Base-by-base conservation (phyloP, 2,113 vertebrate genomes). In the Pycnonotus jocosus region DNA sequence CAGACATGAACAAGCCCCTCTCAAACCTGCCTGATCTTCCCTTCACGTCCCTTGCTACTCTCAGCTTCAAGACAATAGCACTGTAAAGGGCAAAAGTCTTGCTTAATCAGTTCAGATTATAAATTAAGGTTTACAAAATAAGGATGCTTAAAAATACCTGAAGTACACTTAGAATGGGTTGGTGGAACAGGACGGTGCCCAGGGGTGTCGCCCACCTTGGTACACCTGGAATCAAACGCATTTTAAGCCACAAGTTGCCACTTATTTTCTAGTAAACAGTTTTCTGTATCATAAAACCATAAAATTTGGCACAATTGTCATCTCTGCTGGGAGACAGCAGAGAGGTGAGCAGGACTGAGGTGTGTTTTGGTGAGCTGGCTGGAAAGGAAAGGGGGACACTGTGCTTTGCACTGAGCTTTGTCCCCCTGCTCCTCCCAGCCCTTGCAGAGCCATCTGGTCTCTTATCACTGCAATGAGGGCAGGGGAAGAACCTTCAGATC, bases 101-200 rank as follows among this genome's bases (percentile, higher is more conserved):
- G 16, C 86, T 35, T 44, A 28, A 70, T 78, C 87, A 35, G 27
- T 86, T 93, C 88, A 44, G 65, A 62, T 87, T 89, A 83, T 84
- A 88, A 96, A 91, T 93, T 96, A 95, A 97, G 66, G 89, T 95
- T 95, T 97, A 96, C 35, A 95, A 98, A 98, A 97, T 90, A 86
- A 95, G 58, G 91, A 91, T 92, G 84, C 37, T 47, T 88, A 83
- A 77, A 96, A 97, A 95, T 91, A 95, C 91, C 81, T 80, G 95
- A 95, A 93, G 85, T 95, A 96, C 93, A 95, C 88, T 95, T 92
- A 91, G 86, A 95, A 95, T 2, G 53, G 70, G 87, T 53, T 21
- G 48, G 64, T 47, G 64, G 86, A 56, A 35, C 16, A 56, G 88
- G 25, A 69, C 1, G 5, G 61, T 28, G 86, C 45, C 4, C 12